phyloP scores from a whole-genome alignment of 37 sponge, comb jelly and placozoan genomes.

The Tethya wilhelma region DNA sequence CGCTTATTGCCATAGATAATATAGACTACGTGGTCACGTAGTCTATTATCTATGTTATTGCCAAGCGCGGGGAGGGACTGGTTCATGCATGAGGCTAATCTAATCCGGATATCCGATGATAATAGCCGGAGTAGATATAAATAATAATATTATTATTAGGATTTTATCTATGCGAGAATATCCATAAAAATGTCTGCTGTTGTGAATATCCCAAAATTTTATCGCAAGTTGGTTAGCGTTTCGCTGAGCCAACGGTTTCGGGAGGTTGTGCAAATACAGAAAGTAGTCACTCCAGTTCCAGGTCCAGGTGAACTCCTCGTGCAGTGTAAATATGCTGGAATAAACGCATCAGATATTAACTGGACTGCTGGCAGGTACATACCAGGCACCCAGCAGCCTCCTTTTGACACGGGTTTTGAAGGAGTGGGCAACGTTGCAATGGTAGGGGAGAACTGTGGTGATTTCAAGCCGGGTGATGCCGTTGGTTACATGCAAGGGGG shows the following conservation, averaged over 20 bases:
- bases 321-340: constrained; percentile 55
- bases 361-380: constrained; percentile 76
- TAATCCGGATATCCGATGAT: no score
- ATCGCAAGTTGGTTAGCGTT: constrained; percentile 35
- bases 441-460: constrained; percentile 35
- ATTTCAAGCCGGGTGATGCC: constrained; percentile 51
- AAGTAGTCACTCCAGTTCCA: constrained; percentile 10
- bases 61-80: no score
- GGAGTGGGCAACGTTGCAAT: constrained; percentile 57
- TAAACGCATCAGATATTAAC: constrained; percentile 88
- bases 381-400: constrained; percentile 46
- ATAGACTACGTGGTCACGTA: no score
- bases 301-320: constrained; percentile 56
- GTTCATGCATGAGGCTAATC: no score
- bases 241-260: constrained; percentile 46
- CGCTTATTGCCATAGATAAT: no score
- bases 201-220: constrained; percentile 2
- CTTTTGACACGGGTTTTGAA: constrained; percentile 75
- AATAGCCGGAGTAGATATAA: no score
- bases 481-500: constrained; percentile 47
- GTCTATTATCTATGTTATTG: no score
- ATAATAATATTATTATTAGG: no score
- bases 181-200: not conserved
- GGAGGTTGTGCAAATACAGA: constrained; percentile 51
- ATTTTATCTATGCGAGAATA: not conserved